These are phyloP conservation scores for Chrysolina oricalcia DNA, from an alignment of 2,888 invertebrate genomes.

Conservation along the genomic window DNA sequence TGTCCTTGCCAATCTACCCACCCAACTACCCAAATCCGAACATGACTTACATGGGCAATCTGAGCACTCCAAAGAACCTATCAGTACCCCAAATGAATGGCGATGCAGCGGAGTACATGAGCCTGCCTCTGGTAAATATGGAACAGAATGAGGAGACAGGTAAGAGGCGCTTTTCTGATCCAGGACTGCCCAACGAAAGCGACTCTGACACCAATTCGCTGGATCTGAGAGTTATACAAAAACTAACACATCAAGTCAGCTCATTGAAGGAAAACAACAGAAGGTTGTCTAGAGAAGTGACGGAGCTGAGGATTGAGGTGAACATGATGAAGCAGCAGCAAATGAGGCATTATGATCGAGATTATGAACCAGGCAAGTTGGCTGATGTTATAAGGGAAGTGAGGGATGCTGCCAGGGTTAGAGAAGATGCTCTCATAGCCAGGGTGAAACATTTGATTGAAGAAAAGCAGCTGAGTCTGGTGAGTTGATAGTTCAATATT, in stretches of 20 bases:
- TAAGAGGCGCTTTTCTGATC: constrained; percentile 79
- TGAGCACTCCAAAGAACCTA: constrained; percentile 58
- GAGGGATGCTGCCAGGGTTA: constrained; percentile 80
- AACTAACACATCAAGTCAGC: constrained; percentile 83
- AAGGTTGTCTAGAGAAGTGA: constrained; percentile 83
- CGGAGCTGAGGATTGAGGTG: constrained; percentile 81
- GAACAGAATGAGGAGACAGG: constrained; percentile 72
- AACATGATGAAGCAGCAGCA: constrained; percentile 68
- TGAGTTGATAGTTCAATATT: constrained; percentile 57
- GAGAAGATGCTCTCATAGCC: constrained; percentile 82
- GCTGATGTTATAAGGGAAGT: constrained; percentile 83
- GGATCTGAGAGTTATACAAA: constrained; percentile 76
- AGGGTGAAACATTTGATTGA: constrained; percentile 77
- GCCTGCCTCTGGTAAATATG: constrained; percentile 82
- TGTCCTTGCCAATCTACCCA: constrained; percentile 79
- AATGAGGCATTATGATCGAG: constrained; percentile 66
- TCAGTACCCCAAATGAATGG: constrained; percentile 45
- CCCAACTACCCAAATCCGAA: constrained; percentile 70
- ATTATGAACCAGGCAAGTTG: constrained; percentile 83
- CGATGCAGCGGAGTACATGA: constrained; percentile 74
- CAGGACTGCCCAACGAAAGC: constrained; percentile 74
- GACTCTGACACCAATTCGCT: constrained; percentile 74
- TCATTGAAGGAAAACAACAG: constrained; percentile 82
- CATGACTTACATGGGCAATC: constrained; percentile 55
- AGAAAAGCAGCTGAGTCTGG: constrained; percentile 73